Percentiles rank a stretch among this genome's conserved stretches.
Evolutionary conservation across 2,888 invertebrate species (phyloP).

Genomic region (Horisme vitalbata): DNA sequence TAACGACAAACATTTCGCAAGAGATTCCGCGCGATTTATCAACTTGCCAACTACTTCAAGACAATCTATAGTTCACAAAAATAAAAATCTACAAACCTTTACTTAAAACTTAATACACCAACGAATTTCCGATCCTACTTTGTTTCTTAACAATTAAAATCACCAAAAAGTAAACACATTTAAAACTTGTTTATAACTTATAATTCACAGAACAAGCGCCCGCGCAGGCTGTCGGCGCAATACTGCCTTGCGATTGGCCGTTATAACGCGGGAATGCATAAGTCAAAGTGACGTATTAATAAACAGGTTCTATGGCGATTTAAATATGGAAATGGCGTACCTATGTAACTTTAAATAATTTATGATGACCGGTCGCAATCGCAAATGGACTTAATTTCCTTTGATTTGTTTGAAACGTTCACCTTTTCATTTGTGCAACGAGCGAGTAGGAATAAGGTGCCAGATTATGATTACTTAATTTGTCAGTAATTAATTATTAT

Average conservation of each 20-base stretch:
- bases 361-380: conserved; percentile 33
- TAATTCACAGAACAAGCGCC: conserved; percentile 51
- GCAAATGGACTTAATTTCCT: conserved; percentile 42
- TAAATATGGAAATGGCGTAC: conserved; percentile 42
- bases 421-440: conserved; percentile 33
- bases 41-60: conserved; percentile 52
- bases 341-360: conserved; percentile 32
- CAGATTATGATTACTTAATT: too few relatives aligned
- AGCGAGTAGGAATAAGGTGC: neutral
- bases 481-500: too few relatives aligned
- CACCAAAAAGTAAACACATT: conserved; percentile 23
- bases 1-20: conserved; percentile 52
- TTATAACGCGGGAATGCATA: conserved; percentile 63
- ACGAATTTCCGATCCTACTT: conserved; percentile 19
- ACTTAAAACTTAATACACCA: conserved; percentile 16
- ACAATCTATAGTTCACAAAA: conserved; percentile 28
- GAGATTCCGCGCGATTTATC: conserved; percentile 46
- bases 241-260: conserved; percentile 65
- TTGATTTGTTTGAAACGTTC: conserved; percentile 46
- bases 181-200: conserved; percentile 33
- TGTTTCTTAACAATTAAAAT: conserved; percentile 23
- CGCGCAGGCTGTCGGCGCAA: conserved; percentile 50
- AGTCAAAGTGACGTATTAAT: conserved; percentile 51
- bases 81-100: conserved; percentile 51
- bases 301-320: conserved; percentile 43